Conservation (phyloP, 1,140 invertebrate species). For the Diorhabda carinulata region DNA sequence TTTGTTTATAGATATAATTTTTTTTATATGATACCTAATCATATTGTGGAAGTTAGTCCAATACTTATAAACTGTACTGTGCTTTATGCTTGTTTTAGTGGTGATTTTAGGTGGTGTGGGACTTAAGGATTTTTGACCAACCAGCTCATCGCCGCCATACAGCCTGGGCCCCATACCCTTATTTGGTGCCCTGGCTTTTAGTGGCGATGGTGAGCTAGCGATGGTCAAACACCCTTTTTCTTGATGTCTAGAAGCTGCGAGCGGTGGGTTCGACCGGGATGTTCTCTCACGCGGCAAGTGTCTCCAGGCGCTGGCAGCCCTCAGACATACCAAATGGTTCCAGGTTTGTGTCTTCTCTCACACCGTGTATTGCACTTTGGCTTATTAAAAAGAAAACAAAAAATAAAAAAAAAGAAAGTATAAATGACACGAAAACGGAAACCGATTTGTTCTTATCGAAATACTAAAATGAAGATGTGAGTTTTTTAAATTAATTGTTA, state of each 20-base stretch:
- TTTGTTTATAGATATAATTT: not conserved
- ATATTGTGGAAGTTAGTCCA: conserved; percentile 35
- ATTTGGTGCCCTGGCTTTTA: conserved; percentile 7
- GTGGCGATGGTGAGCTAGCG: conserved; percentile 34
- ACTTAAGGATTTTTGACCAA: conserved; percentile 66
- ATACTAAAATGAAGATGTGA: conserved; percentile 38
- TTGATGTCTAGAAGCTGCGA: conserved; percentile 56
- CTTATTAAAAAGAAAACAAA: no score
- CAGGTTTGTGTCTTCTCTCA: conserved; percentile 73
- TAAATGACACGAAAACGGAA: no score
- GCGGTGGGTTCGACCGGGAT: conserved; percentile 71
- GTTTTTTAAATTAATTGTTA: conserved; percentile 32
- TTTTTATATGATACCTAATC: not conserved
- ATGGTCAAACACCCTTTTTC: conserved; percentile 66
- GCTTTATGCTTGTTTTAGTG: conserved; percentile 50
- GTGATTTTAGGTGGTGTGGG: conserved; percentile 61
- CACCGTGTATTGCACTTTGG: conserved; percentile 25
- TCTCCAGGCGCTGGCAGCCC: conserved; percentile 97
- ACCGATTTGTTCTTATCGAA: no score
- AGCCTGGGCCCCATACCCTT: not conserved
- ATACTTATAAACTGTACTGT: conserved; percentile 47
- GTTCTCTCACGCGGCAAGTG: conserved; percentile 97
- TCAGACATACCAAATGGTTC: conserved; percentile 99
- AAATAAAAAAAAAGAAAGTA: no score
- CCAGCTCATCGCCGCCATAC: conserved; percentile 21